Evolutionary conservation across 2,888 invertebrate species (phyloP).

Genomic region (Micropterix aruncella): DNA sequence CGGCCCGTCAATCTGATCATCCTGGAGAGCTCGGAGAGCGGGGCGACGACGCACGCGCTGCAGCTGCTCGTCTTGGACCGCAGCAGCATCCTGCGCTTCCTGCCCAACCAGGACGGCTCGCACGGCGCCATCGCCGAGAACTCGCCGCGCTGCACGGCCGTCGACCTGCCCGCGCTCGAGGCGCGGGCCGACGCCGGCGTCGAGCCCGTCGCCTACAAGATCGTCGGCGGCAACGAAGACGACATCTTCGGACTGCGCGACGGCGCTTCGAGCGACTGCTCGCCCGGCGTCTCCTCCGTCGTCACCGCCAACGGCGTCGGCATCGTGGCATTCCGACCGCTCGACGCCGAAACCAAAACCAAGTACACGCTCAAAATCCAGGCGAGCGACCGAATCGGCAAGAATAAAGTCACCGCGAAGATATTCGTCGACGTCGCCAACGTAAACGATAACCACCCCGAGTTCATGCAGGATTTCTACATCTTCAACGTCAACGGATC

Average conservation of each 20-base stretch:
- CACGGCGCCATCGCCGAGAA: constrained; percentile 69
- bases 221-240: constrained; percentile 63
- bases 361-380: constrained; percentile 63
- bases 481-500: constrained; percentile 61
- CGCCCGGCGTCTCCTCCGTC: constrained; percentile 34
- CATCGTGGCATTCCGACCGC: constrained; percentile 56
- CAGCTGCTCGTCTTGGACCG: constrained; percentile 75
- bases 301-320: constrained; percentile 52
- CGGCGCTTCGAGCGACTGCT: constrained; percentile 29
- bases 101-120: constrained; percentile 42
- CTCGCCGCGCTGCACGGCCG: constrained; percentile 52
- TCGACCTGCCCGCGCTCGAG: constrained; percentile 57
- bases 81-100: constrained; percentile 67
- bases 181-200: constrained; percentile 52
- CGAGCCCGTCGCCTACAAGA: constrained; percentile 64
- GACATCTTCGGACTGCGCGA: constrained; percentile 60
- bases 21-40: constrained; percentile 67
- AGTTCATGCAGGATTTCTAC: constrained; percentile 66
- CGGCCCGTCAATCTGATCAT: constrained; percentile 69
- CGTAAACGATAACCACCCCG: constrained; percentile 85
- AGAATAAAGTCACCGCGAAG: constrained; percentile 70
- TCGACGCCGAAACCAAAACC: constrained; percentile 66
- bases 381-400: constrained; percentile 65
- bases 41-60: constrained; percentile 65
- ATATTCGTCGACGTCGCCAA: constrained; percentile 65